phyloP scores from a whole-genome alignment of 2,113 vertebrate species.

The Lutjanus erythropterus region DNA sequence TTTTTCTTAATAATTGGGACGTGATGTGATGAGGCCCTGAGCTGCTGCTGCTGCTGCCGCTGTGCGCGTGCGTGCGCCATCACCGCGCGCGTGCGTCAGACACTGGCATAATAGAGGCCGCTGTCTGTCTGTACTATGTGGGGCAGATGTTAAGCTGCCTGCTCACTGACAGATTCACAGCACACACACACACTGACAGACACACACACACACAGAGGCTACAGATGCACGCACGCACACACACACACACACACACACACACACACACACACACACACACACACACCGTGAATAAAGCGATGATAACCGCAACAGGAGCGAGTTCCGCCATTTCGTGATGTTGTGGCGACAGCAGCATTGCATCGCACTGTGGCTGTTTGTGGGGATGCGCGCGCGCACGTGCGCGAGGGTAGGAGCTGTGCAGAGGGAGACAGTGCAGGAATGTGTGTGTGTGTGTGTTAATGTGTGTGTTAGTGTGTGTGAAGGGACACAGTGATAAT shows the following conservation, averaged over 20 bases:
- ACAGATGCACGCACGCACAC: constrained; percentile 11
- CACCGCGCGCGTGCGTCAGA: constrained; percentile 40
- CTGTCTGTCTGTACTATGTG: constrained; percentile 64
- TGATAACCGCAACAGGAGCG: constrained; percentile 65
- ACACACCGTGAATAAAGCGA: constrained; percentile 44
- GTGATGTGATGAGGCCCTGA: constrained; percentile 71
- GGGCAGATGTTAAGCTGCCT: constrained; percentile 72
- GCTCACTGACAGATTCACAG: constrained; percentile 51
- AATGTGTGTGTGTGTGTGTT: constrained; percentile 57
- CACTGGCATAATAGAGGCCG: constrained; percentile 53
- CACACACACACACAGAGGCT: constrained; percentile 9
- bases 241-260: not conserved
- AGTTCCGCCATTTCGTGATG: constrained; percentile 84
- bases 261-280: constrained; percentile 3
- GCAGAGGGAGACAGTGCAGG: constrained; percentile 47
- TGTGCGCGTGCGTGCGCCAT: constrained; percentile 26
- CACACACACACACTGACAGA: constrained; percentile 21
- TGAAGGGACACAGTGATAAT: not conserved
- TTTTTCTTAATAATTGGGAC: constrained; percentile 64
- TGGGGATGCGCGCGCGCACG: constrained; percentile 26
- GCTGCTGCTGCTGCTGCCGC: constrained; percentile 34
- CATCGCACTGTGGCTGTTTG: constrained; percentile 48
- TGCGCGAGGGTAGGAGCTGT: constrained; percentile 8
- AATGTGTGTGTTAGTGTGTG: not conserved
- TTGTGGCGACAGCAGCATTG: constrained; percentile 72